A percentile compares a stretch with the other conserved stretches of the same genome.
Conservation (phyloP, 2,888 invertebrate genomes). For the Nymphalis urticae region DNA sequence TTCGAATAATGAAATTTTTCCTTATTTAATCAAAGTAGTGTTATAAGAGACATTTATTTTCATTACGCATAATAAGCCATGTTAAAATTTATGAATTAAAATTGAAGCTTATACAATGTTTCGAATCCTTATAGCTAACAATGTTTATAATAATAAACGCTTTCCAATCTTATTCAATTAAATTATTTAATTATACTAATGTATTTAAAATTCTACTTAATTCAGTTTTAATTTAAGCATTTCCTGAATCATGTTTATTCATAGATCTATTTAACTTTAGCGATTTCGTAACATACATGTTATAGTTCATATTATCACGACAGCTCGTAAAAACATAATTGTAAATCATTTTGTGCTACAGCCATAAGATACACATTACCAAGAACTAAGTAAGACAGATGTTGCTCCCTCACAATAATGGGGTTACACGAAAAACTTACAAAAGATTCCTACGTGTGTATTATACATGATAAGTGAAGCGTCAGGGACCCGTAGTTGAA, state of each 20-base stretch:
- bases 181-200: neutral
- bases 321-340: neutral
- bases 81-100: conserved; percentile 3
- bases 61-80: neutral
- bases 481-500: neutral
- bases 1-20: neutral
- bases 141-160: neutral
- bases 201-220: too few relatives aligned
- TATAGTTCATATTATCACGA: neutral
- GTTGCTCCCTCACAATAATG: neutral
- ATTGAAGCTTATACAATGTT: neutral
- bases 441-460: conserved; percentile 7
- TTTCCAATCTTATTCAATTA: neutral
- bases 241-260: too few relatives aligned
- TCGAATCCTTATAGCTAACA: neutral
- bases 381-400: neutral
- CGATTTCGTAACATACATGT: too few relatives aligned
- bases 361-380: neutral
- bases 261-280: too few relatives aligned
- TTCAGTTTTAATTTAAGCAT: too few relatives aligned
- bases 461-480: conserved; percentile 3
- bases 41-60: conserved; percentile 4
- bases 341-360: neutral
- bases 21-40: neutral
- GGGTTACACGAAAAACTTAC: conserved; percentile 1